Evolutionary conservation across 2,888 invertebrate genomes (phyloP), one percentile per base, ranked within the genome.

Genomic region (Halictus ligatus): DNA sequence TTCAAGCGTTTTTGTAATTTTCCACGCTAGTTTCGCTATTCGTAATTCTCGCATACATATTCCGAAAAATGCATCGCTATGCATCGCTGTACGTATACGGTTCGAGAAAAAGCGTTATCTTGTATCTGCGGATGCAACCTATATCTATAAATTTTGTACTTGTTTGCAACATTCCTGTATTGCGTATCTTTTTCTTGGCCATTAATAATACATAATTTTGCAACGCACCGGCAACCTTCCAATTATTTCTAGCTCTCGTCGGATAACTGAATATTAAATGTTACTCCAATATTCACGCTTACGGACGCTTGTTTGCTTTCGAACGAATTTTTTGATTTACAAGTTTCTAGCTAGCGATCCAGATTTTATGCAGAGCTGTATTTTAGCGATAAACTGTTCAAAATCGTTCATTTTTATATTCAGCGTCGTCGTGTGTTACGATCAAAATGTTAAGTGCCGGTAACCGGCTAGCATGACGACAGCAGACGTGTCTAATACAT

Each of bases 1-100:
- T 71, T 21, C 13, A 15, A 54, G 25, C 15, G 13, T 15, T 35
- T 8, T 64, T 50, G 75, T 88, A 83, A 90, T 88, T 88, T 90
- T 90, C 84, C 84, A 80, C 21, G 40, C 18, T n/a, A 58, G 29
- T 58, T 75, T 81, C 21, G 0, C 7, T 21, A 4, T 2, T 4
- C 40, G 8, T 2, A 64, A 18, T 12, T 29, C 69, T 50, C 50
- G 5, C 12, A 43, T 35, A 8, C 8, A 7, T 6, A 29, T 15
- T n/a, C 8, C n/a, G n/a, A 48, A 7, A 69, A 46, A 18, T 58
- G 15, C 1, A 18, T 25, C 21, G 15, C 25, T 25, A 4, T 7
- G 15, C 1, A 18, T 25, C 21, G 15, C 25, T 25, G 2, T 7
- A n/a, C 12, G 12, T 25, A 46, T 43, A n/a, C 12, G 25, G 7